Base-by-base conservation (phyloP, 2,113 vertebrate species). In the Candoia aspera region DNA sequence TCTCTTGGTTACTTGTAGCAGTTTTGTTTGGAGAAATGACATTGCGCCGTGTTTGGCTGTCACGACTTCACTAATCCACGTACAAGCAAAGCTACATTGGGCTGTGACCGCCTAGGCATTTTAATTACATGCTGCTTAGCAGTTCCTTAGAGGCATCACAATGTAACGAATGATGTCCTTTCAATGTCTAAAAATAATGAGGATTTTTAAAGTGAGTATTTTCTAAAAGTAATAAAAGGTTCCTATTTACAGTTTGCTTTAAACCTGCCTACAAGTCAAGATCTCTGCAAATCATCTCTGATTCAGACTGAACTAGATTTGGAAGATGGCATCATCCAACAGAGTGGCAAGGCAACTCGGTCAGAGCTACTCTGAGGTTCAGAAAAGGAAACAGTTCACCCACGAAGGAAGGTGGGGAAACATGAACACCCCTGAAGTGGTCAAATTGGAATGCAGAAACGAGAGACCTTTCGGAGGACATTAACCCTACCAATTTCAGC, bases 181-280 rank as follows among this genome's bases (percentile, higher is more conserved):
- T 91, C 29, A 55, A 86, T 68, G 12, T 57, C n/a, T 91, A 33
- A 53, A 91, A 91, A 91, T 23, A 87, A 87, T 91, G 49, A 23
- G n/a, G 23, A 29, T 37, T 33, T 88, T 88, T 21, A 6, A 88
- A 88, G 57, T 15, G 24, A 6, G 3, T 59, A 57, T 37, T 54
- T 93, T 94, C 87, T 95, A 96, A 94, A 95, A 96, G 79, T 84
- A 86, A 2, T 59, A 93, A 91, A 2, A 91, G 49, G 86, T 1
- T 86, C 53, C 53, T 64, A n/a, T 29, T 58, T 55, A 33, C 53
- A 90, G 17, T 33, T 21, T 83, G 19, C 33, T 90, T 90, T 83
- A 55, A 79, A 79, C 33, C 73, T 21, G 73, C 37, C 73, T 79
- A 42, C 17, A 33, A 79, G 37, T 21, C 17, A 3, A 23, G 17